Evolutionary conservation across 2,888 invertebrate genomes (phyloP), one percentile per base, ranked within the genome.

Genomic region (Oscheius myriophilus): DNA sequence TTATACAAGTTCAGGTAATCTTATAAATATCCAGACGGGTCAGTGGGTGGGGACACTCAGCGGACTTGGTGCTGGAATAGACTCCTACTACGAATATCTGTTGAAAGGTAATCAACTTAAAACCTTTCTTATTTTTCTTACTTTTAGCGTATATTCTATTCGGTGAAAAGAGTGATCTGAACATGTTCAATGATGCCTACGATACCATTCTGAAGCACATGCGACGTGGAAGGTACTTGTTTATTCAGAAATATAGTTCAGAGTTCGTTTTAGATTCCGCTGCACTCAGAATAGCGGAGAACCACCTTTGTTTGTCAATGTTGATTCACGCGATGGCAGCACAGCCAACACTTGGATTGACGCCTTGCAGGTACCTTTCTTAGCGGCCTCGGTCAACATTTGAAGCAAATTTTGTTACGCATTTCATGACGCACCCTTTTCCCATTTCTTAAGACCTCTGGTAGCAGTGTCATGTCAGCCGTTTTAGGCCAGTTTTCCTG

Each of bases 251-350:
- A 18, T 6, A 18, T n/a, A 11, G 7, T 3, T 33, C 4, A 14
- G 9, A 7, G 14, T 41, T 53, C 26, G 39, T 23, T 54, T 63
- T 26, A 46, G 75, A n/a, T 33, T 26, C 6, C 62, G 41, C 0
- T 79, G 76, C 61, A 41, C 79, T 83, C 87, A 68, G 58, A 90
- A 90, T 3, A 84, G 84, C 58, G 91, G 91, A 4, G 89, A 89
- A 76, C 90, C 90, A 78, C 91, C 91, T 9, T 85, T 91, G 11
- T 91, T 90, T 86, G 90, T 91, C 2, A 91, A 91, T 87, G 91
- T 91, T 0, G 90, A 91, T 80, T 90, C 91, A 90, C 87, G 88
- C 63, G 90, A 89, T 79, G 91, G 91, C 6, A 88, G 88, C 55
- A 88, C 89, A 6, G 86, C 88, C 57, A 91, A 90, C 68, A 89